Evolutionary conservation across 1,140 invertebrate species (phyloP).

Genomic region (Homalodisca vitripennis): DNA sequence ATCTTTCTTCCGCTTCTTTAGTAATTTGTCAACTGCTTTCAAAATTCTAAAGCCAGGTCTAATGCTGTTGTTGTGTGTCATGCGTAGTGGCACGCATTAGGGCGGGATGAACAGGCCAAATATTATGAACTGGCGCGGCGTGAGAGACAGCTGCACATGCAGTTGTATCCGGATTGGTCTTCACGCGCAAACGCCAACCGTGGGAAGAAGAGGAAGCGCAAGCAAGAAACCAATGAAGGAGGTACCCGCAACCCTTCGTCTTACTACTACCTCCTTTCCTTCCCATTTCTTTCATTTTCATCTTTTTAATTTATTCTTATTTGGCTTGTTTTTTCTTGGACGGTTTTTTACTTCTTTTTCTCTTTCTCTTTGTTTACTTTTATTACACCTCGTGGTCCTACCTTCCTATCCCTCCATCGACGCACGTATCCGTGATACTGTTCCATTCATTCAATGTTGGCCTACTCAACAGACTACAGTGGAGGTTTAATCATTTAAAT

Average conservation of each 20-base stretch:
- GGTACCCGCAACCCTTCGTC: constrained; percentile 59
- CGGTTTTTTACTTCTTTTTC: constrained; percentile 40
- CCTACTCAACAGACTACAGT: not conserved
- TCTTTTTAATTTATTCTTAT: constrained; percentile 22
- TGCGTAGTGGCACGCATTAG: constrained; percentile 94
- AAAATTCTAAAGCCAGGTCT: constrained; percentile 17
- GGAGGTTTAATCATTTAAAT: constrained; percentile 18
- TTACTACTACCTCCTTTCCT: constrained; percentile 52
- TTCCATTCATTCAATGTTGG: constrained; percentile 25
- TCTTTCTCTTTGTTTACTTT: constrained; percentile 34
- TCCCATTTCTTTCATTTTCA: constrained; percentile 38
- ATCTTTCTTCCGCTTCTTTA: constrained; percentile 36
- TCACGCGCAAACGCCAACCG: constrained; percentile 96
- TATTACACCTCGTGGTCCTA: not conserved
- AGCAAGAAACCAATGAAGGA: constrained; percentile 97
- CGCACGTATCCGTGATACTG: constrained; percentile 28
- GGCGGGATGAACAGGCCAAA: constrained; percentile 97
- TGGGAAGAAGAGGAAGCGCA: constrained; percentile 99
- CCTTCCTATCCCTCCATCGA: not conserved
- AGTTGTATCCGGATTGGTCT: constrained; percentile 99
- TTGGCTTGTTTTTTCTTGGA: constrained; percentile 39
- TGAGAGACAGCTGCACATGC: constrained; percentile 97
- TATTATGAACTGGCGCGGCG: constrained; percentile 99
- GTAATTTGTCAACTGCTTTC: not conserved
- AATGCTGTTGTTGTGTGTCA: constrained; percentile 15